phyloP scores from a whole-genome alignment of 92 coral and sea anemone species.

The Scolanthus callimorphus region DNA sequence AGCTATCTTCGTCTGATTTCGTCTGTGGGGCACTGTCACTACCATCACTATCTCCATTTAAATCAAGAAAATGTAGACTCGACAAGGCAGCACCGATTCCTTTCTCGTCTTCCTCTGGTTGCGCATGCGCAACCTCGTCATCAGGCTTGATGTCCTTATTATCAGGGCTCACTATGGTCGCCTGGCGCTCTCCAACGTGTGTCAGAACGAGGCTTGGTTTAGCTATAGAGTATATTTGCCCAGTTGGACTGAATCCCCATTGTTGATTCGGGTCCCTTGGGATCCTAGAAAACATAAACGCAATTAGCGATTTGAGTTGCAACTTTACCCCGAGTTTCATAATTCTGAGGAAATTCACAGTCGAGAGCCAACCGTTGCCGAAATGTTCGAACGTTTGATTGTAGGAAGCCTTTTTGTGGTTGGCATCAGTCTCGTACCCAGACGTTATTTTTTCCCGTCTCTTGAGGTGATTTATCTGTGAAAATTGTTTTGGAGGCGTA shows the following conservation, averaged over 20 bases:
- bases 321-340: no score
- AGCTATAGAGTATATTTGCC: conserved; percentile 79
- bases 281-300: no score
- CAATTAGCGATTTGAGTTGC: no score
- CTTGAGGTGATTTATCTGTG: no score
- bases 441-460: no score
- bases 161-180: conserved; percentile 13
- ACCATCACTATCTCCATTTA: conserved; percentile 7
- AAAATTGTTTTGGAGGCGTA: no score
- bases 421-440: no score
- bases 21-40: conserved; percentile 10
- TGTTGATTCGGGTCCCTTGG: conserved; percentile 60
- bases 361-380: no score
- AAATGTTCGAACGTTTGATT: no score
- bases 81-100: conserved; percentile 12
- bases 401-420: no score
- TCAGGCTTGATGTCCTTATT: background rate
- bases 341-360: no score
- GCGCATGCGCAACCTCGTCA: conserved; percentile 3
- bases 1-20: conserved; percentile 14
- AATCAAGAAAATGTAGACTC: conserved; percentile 34
- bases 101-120: conserved; percentile 16
- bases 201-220: conserved; percentile 76
- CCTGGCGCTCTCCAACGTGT: conserved; percentile 43
- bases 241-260: conserved; percentile 90